Conservation (phyloP, 2,888 invertebrate genomes). For the Ichneumoninae sp. region DNA sequence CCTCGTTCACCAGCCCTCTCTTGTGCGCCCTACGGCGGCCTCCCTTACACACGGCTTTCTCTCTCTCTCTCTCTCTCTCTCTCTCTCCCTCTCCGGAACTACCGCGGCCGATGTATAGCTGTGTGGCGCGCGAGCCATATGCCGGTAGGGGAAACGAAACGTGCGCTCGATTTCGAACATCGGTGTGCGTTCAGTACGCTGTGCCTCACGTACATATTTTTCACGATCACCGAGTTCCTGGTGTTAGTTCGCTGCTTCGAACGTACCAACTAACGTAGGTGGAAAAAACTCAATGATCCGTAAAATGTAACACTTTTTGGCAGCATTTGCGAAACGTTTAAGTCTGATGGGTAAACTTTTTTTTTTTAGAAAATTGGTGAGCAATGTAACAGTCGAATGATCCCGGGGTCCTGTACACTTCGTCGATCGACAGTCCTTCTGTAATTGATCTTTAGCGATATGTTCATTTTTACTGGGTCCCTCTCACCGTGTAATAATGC, state of each 20-base stretch:
- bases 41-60: constrained; percentile 38
- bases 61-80: constrained; percentile 4
- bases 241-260: too few species aligned
- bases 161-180: constrained; percentile 49
- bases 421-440: neutral
- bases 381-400: constrained; percentile 5
- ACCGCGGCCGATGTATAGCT: constrained; percentile 56
- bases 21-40: constrained; percentile 51
- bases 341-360: neutral
- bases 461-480: too few species aligned
- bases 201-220: constrained; percentile 3
- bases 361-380: neutral
- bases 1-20: constrained; percentile 74
- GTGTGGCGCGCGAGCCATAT: constrained; percentile 69
- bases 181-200: neutral
- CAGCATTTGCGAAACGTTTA: neutral
- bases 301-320: neutral
- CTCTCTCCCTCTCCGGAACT: constrained; percentile 51
- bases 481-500: neutral
- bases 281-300: neutral
- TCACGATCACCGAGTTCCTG: neutral
- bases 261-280: neutral
- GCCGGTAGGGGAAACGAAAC: constrained; percentile 62
- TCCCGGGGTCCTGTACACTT: neutral
- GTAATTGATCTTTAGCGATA: neutral